Percentiles rank a stretch among this genome's conserved stretches.
These are phyloP conservation scores for Lophotriccus pileatus DNA, from an alignment of 2,797 vertebrate species.

Conservation along the genomic window DNA sequence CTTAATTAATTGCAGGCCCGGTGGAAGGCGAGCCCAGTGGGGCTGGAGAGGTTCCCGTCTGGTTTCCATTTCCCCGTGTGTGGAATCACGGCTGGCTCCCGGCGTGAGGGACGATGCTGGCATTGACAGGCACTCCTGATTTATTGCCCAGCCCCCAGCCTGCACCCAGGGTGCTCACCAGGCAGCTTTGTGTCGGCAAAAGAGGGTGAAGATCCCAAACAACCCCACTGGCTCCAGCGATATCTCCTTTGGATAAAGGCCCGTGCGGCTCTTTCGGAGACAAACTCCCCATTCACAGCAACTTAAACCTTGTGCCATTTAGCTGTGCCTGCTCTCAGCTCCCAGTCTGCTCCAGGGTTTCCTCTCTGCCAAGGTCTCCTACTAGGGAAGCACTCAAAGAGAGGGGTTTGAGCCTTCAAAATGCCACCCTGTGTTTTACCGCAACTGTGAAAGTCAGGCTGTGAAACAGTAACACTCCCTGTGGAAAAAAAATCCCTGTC, in stretches of 20 bases:
- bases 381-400: not conserved
- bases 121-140: not conserved
- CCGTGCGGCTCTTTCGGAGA: not conserved
- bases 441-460: not conserved
- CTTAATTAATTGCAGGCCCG: constrained; percentile 74
- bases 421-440: not conserved
- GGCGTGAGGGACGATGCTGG: rapidly evolving
- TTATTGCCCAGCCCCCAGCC: not conserved
- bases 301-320: not conserved
- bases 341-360: not conserved
- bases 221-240: not conserved
- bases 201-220: not conserved
- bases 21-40: constrained; percentile 50
- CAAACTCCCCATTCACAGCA: not conserved
- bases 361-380: not conserved
- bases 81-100: not conserved
- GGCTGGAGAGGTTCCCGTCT: constrained; percentile 60
- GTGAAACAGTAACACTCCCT: not conserved
- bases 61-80: constrained; percentile 45
- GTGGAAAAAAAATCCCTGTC: not conserved
- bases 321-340: not conserved
- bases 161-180: not conserved
- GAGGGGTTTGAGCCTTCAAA: not conserved
- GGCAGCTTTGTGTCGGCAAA: not conserved
- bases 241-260: not conserved